Conservation (phyloP, 2,797 vertebrate species). For the Lutjanus argentimaculatus region DNA sequence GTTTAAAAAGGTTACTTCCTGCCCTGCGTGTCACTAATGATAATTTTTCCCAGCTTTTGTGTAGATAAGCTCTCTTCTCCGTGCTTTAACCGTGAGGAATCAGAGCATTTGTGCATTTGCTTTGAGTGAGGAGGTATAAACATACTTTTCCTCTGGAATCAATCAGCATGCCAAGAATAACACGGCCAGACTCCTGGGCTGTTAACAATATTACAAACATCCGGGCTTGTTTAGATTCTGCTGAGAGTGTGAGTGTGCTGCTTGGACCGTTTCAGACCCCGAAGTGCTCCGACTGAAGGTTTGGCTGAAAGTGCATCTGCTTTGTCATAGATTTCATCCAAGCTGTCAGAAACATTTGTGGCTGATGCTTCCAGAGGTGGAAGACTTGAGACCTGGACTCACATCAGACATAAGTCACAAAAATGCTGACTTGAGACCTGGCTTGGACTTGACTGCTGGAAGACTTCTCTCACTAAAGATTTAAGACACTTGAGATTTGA, state of each 20-base stretch:
- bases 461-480: neutral
- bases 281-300: neutral
- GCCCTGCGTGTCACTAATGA: neutral
- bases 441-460: neutral
- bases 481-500: neutral
- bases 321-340: neutral
- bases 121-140: constrained; percentile 56
- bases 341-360: neutral
- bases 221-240: constrained; percentile 63
- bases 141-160: constrained; percentile 74
- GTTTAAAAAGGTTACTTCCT: constrained; percentile 27
- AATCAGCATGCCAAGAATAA: constrained; percentile 73
- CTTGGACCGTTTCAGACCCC: constrained; percentile 21
- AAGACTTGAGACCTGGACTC: neutral
- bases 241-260: constrained; percentile 45
- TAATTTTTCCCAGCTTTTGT: constrained; percentile 7
- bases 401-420: neutral
- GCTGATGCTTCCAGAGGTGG: neutral
- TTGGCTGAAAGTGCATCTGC: constrained; percentile 4
- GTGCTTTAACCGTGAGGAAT: constrained; percentile 25
- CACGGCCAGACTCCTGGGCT: constrained; percentile 58
- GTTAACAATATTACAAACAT: constrained; percentile 79
- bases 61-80: neutral
- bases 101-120: constrained; percentile 36
- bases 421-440: neutral